Conservation (phyloP, 2,888 invertebrate species). For the Allacma fusca region DNA sequence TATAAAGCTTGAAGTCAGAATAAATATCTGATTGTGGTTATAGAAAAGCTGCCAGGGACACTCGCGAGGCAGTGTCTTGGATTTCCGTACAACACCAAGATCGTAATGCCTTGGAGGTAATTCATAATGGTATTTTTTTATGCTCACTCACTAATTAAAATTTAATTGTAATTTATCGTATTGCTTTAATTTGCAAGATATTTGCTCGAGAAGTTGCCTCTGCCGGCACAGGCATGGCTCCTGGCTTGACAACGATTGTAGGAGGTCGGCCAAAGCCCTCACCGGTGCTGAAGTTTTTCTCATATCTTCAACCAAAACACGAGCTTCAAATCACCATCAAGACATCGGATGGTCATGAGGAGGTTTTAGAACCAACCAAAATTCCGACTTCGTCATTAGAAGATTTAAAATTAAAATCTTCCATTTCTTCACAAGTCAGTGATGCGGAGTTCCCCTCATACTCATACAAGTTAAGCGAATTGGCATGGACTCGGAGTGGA, state of each 20-base stretch:
- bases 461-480: conserved; percentile 62
- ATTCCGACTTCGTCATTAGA: background rate
- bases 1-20: no score
- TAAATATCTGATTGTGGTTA: no score
- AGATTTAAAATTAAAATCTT: conserved; percentile 30
- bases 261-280: conserved; percentile 67
- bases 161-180: background rate
- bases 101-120: conserved; percentile 65
- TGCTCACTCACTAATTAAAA: no score
- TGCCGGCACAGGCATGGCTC: conserved; percentile 68
- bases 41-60: conserved; percentile 58
- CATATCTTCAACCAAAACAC: conserved; percentile 65
- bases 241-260: conserved; percentile 63
- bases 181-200: conserved; percentile 55
- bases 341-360: conserved; percentile 59
- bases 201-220: conserved; percentile 67
- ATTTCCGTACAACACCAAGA: conserved; percentile 66
- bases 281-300: conserved; percentile 66
- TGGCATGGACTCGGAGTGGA: conserved; percentile 67
- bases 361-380: conserved; percentile 43
- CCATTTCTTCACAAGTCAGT: conserved; percentile 11
- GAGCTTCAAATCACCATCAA: conserved; percentile 62
- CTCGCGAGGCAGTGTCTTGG: conserved; percentile 66
- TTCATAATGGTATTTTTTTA: no score
- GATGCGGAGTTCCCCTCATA: conserved; percentile 27